phyloP scores from a whole-genome alignment of 2,888 invertebrate genomes.

The Spisula subtruncata region DNA sequence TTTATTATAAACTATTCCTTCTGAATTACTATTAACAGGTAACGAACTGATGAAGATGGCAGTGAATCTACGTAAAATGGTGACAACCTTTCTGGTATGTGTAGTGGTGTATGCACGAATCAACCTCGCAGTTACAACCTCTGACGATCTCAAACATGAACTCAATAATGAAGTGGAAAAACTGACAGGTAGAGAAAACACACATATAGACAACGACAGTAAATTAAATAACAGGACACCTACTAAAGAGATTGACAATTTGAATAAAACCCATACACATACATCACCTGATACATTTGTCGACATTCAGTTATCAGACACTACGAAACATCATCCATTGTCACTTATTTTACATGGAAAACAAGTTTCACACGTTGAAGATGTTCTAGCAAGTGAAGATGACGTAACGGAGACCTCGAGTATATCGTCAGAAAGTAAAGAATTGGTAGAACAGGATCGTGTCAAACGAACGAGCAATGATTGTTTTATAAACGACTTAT shows the following conservation, averaged over 20 bases:
- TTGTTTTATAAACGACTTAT: neutral
- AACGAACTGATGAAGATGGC: neutral
- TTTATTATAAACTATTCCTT: too few species aligned
- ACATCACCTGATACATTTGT: neutral
- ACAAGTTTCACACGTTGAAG: neutral
- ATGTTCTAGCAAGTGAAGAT: neutral
- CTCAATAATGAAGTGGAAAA: neutral
- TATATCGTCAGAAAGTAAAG: neutral
- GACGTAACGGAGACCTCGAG: neutral
- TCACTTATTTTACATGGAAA: neutral
- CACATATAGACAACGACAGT: neutral
- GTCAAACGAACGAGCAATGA: neutral
- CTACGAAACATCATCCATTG: neutral
- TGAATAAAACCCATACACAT: neutral
- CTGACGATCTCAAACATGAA: neutral
- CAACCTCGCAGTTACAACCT: neutral
- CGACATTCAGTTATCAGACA: neutral
- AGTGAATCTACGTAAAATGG: neutral
- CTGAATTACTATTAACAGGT: neutral
- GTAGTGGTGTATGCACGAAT: neutral
- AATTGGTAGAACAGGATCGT: neutral
- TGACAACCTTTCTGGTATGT: neutral
- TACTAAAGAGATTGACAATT: neutral
- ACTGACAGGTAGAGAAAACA: neutral
- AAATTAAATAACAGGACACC: neutral